A percentile compares a stretch with the other conserved stretches of the same genome.
Evolutionary conservation across 2,113 vertebrate species (phyloP).

Genomic region (Halichoeres trimaculatus): DNA sequence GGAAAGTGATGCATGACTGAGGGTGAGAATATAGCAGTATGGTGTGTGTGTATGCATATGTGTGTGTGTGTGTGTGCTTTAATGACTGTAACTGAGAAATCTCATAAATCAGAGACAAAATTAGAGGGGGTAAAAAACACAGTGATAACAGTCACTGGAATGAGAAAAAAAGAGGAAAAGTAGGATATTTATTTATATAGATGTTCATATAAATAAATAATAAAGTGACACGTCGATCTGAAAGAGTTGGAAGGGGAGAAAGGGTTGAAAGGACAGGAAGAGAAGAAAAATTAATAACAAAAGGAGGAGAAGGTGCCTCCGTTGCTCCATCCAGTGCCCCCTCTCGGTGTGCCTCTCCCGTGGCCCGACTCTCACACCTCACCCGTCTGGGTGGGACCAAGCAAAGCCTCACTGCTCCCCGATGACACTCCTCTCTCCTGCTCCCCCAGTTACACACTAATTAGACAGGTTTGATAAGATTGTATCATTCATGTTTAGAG

Average conservation of each 20-base stretch:
- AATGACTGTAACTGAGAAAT: slow-evolving; percentile 53
- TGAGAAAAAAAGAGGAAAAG: slow-evolving; percentile 53
- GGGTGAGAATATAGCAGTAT: slow-evolving; percentile 37
- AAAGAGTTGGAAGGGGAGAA: slow-evolving; percentile 63
- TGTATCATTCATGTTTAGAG: slow-evolving; percentile 58
- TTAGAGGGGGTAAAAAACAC: slow-evolving; percentile 50
- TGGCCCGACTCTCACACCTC: slow-evolving; percentile 75
- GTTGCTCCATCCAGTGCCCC: slow-evolving; percentile 76
- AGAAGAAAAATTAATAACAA: slow-evolving; percentile 64
- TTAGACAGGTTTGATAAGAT: slow-evolving; percentile 60
- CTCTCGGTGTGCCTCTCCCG: slow-evolving; percentile 74
- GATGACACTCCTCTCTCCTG: slow-evolving; percentile 70
- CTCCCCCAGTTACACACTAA: slow-evolving; percentile 62
- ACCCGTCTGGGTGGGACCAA: slow-evolving; percentile 73
- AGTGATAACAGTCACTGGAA: slow-evolving; percentile 74
- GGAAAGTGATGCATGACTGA: slow-evolving; percentile 68
- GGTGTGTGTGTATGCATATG: slow-evolving; percentile 25
- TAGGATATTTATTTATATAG: slow-evolving; percentile 74
- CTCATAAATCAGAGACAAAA: slow-evolving; percentile 65
- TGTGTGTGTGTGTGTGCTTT: slow-evolving; percentile 36
- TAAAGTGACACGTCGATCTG: slow-evolving; percentile 69
- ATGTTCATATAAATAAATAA: slow-evolving; percentile 76
- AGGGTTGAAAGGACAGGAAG: slow-evolving; percentile 70
- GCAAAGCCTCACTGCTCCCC: slow-evolving; percentile 68
- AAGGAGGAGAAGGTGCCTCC: slow-evolving; percentile 66